Percentiles rank a stretch among this genome's conserved stretches.
phyloP scores from a whole-genome alignment of 2,888 invertebrate species.

The Watsonalla binaria region DNA sequence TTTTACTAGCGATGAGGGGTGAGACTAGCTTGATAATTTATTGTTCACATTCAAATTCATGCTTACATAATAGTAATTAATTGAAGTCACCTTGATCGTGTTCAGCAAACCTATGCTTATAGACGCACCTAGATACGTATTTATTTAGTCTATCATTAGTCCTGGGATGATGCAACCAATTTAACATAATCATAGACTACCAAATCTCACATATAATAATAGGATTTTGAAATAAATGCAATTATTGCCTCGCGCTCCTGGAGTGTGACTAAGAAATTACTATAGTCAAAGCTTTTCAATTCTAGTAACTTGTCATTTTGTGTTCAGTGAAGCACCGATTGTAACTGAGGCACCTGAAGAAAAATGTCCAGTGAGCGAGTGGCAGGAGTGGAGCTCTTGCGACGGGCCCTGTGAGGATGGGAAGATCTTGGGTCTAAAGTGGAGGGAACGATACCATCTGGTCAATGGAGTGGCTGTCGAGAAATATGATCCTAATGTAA shows the following conservation, averaged over 20 bases:
- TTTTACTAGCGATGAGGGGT: conserved; percentile 59
- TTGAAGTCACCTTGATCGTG: too few relatives aligned
- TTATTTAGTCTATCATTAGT: too few relatives aligned
- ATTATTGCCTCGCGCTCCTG: too few relatives aligned
- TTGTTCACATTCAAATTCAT: conserved; percentile 2
- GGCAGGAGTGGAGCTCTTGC: conserved; percentile 61
- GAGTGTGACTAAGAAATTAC: too few relatives aligned
- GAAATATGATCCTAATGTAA: conserved; percentile 60
- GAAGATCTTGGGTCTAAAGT: conserved; percentile 44
- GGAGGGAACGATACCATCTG: conserved; percentile 61
- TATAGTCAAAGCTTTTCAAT: too few relatives aligned
- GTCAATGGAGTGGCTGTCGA: conserved; percentile 60
- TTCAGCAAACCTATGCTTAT: too few relatives aligned
- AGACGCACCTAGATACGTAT: neutral
- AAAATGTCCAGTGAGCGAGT: conserved; percentile 56
- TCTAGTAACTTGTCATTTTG: too few relatives aligned
- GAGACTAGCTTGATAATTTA: conserved; percentile 36
- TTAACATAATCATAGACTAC: too few relatives aligned
- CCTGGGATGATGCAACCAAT: too few relatives aligned
- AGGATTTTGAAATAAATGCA: too few relatives aligned
- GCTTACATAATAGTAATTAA: too few relatives aligned
- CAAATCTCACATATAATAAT: too few relatives aligned
- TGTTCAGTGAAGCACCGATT: conserved; percentile 40
- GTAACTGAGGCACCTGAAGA: conserved; percentile 45
- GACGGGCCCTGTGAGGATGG: conserved; percentile 54